These are phyloP conservation scores for Fragum sueziense DNA, from an alignment of 2,888 invertebrate genomes.

Conservation along the genomic window DNA sequence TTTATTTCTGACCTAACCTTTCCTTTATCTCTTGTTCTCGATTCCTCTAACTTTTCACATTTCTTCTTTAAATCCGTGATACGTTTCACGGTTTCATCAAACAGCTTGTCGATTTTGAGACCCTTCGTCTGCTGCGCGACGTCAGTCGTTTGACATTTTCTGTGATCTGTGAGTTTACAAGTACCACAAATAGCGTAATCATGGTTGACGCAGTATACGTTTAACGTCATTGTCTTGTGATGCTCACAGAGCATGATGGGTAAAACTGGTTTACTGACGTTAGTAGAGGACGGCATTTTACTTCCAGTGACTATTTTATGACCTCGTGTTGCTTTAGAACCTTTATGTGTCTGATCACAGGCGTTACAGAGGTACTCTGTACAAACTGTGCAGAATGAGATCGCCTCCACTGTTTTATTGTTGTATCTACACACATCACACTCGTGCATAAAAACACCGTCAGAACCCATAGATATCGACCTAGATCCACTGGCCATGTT, in stretches of 20 bases:
- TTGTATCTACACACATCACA: neutral
- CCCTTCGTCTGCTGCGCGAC: neutral
- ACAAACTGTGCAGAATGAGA: neutral
- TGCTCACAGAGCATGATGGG: neutral
- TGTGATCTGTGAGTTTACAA: neutral
- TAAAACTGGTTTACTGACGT: neutral
- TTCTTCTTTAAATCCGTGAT: neutral
- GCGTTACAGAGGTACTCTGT: neutral
- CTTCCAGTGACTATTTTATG: neutral
- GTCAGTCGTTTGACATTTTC: neutral
- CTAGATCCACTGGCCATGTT: neutral
- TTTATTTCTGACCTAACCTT: neutral
- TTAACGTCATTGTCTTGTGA: slow-evolving; percentile 2
- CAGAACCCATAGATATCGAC: neutral
- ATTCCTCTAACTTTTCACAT: neutral
- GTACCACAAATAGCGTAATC: neutral
- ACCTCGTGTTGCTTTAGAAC: neutral
- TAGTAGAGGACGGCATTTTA: neutral
- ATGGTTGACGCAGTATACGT: neutral
- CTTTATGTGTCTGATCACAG: neutral
- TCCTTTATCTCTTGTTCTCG: neutral
- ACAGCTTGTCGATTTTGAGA: neutral
- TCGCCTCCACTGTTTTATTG: neutral
- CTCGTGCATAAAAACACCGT: neutral
- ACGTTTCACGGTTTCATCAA: neutral